Percentiles rank a stretch among this genome's conserved stretches.
These are phyloP conservation scores for roundworm (Caenorhabditis elegans) DNA, from an alignment of 1,140 invertebrate genomes.

Conservation along the genomic window DNA sequence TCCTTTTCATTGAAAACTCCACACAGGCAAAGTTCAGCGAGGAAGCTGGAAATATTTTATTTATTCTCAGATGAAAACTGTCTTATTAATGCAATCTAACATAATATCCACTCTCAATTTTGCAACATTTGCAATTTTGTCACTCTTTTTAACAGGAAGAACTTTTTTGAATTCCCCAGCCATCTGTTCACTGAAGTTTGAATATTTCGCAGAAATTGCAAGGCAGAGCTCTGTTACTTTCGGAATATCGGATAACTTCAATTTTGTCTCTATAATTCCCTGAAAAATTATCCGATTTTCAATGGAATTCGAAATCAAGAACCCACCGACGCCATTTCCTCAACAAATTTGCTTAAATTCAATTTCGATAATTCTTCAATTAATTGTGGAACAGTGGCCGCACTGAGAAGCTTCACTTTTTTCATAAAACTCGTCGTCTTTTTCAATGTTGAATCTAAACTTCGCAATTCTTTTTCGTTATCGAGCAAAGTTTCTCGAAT, in stretches of 20 bases:
- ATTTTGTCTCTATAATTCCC: slow-evolving; percentile 48
- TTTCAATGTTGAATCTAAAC: slow-evolving; percentile 46
- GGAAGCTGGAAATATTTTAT: slow-evolving; percentile 49
- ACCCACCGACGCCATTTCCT: slow-evolving; percentile 44
- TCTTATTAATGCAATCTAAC: not conserved
- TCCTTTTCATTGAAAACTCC: slow-evolving; percentile 45
- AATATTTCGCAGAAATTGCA: slow-evolving; percentile 23
- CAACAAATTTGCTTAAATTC: slow-evolving; percentile 48
- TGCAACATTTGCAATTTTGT: slow-evolving; percentile 46
- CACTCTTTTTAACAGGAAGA: slow-evolving; percentile 43
- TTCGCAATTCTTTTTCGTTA: slow-evolving; percentile 14
- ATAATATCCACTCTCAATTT: slow-evolving; percentile 46
- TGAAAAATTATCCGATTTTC: not conserved
- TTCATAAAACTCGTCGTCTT: slow-evolving; percentile 54
- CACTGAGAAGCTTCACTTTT: slow-evolving; percentile 38
- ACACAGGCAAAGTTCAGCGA: slow-evolving; percentile 40
- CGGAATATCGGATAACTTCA: slow-evolving; percentile 41
- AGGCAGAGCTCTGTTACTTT: slow-evolving; percentile 41
- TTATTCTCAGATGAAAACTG: not conserved
- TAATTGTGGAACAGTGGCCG: slow-evolving; percentile 12
- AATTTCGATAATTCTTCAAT: slow-evolving; percentile 40
- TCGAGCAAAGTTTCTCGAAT: not conserved
- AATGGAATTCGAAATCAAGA: not conserved
- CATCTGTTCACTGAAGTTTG: slow-evolving; percentile 23
- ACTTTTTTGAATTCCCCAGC: slow-evolving; percentile 40